A percentile compares a stretch with the other conserved stretches of the same genome.
phyloP scores from a whole-genome alignment of 2,797 vertebrate species.

The Thaleichthys pacificus region DNA sequence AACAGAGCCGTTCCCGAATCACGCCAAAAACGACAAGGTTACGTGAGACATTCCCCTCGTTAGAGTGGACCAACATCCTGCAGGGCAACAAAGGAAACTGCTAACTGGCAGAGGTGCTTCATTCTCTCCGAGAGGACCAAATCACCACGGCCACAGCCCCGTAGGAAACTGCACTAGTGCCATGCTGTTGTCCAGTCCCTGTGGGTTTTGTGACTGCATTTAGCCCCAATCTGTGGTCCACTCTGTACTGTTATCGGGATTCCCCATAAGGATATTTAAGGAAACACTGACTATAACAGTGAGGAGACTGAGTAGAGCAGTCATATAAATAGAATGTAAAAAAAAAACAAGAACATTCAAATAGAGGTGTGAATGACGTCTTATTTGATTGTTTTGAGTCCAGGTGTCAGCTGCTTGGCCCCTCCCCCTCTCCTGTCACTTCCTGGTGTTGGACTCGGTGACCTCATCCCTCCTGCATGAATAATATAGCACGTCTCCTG shows the following conservation, averaged over 20 bases:
- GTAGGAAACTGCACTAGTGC: no score
- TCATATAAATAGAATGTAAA: background rate
- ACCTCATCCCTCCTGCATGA: constrained; percentile 9
- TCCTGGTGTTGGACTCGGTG: constrained; percentile 11
- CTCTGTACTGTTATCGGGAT: no score
- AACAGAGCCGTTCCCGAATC: background rate
- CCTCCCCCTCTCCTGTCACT: constrained; percentile 9
- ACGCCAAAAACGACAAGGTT: background rate
- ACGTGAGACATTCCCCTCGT: background rate
- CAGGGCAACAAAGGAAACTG: background rate
- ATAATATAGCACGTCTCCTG: background rate
- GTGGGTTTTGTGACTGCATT: no score
- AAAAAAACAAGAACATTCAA: background rate
- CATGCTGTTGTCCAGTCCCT: no score
- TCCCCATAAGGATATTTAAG: no score
- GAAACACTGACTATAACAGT: no score
- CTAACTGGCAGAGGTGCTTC: background rate
- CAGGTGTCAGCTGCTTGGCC: background rate
- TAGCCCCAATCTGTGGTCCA: no score
- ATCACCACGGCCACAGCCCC: no score
- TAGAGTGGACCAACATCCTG: background rate
- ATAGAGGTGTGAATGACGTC: background rate
- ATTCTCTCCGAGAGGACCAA: no score
- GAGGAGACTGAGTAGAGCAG: background rate
- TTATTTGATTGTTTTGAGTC: background rate